Evolutionary conservation across 2,113 vertebrate genomes (phyloP).

Genomic region (Pterocles orientalis): DNA sequence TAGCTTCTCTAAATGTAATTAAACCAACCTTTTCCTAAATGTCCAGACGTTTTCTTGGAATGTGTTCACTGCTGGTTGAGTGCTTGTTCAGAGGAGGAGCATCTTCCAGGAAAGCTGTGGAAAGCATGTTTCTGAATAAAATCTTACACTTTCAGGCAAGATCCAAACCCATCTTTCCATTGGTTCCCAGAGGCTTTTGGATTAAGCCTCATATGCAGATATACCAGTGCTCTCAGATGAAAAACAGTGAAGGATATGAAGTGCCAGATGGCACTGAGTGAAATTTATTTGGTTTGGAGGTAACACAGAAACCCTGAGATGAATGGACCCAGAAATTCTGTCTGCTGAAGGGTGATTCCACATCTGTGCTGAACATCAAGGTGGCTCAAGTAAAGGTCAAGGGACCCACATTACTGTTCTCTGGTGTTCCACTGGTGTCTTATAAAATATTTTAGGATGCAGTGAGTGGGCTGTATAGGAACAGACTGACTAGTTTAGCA

Average conservation of each 20-base stretch:
- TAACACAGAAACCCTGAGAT: neutral
- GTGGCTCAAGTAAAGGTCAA: conserved; percentile 53
- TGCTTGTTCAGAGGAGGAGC: neutral
- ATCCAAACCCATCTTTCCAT: neutral
- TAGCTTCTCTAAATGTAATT: neutral
- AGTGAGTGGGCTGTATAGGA: conserved; percentile 50
- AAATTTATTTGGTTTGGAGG: conserved; percentile 17
- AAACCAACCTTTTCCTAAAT: neutral
- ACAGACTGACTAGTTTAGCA: conserved; percentile 55
- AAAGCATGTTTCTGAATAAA: neutral
- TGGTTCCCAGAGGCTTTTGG: conserved; percentile 18
- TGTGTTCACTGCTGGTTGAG: neutral
- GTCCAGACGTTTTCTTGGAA: neutral
- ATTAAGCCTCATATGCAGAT: neutral
- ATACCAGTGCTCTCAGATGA: neutral
- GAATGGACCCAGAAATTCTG: conserved; percentile 29
- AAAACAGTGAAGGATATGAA: neutral
- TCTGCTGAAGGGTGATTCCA: conserved; percentile 14
- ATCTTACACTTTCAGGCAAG: neutral
- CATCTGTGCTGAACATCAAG: conserved; percentile 40
- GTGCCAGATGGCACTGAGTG: conserved; percentile 26
- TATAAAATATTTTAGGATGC: conserved; percentile 61
- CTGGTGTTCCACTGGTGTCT: conserved; percentile 20
- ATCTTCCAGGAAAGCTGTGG: neutral
- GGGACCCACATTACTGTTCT: neutral